Evolutionary conservation across 2,888 invertebrate species (phyloP).

Genomic region (Coleophora flavipennella): DNA sequence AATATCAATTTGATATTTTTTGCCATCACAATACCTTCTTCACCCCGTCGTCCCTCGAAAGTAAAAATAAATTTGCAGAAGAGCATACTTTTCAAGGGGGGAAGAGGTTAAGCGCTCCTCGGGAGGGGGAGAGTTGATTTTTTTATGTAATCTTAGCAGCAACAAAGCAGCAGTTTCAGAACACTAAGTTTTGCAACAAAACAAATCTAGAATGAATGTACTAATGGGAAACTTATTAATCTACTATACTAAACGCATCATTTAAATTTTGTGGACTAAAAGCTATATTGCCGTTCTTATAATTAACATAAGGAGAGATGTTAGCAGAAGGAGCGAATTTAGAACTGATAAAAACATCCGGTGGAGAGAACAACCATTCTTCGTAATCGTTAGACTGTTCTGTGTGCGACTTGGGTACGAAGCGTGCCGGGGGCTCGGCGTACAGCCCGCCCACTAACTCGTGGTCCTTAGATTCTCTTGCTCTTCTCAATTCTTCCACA

Average conservation of each 20-base stretch:
- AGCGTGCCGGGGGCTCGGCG: slow-evolving; percentile 52
- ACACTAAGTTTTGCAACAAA: no score
- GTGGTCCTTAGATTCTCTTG: slow-evolving; percentile 24
- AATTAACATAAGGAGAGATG: slow-evolving; percentile 54
- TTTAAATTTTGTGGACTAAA: slow-evolving; percentile 65
- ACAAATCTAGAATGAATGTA: no score
- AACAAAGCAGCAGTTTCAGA: no score
- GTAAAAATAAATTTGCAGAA: no score
- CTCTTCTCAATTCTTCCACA: slow-evolving; percentile 25
- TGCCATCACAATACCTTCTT: no score
- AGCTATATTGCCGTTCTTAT: slow-evolving; percentile 60
- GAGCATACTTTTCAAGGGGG: no score
- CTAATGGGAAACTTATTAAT: no score
- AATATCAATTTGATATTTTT: no score
- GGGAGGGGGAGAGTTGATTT: no score
- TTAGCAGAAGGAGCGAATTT: slow-evolving; percentile 32
- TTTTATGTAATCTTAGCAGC: no score
- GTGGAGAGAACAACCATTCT: slow-evolving; percentile 20
- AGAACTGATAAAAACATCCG: slow-evolving; percentile 25
- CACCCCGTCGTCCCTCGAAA: no score
- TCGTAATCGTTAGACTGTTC: slow-evolving; percentile 22
- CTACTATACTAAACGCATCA: slow-evolving; percentile 54
- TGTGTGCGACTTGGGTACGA: neutral
- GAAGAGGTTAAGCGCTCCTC: no score
- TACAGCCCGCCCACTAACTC: slow-evolving; percentile 47